Percentiles rank a stretch among this genome's conserved stretches.
Conservation (phyloP, 2,797 vertebrate genomes). For the Sebastes matsubarae region DNA sequence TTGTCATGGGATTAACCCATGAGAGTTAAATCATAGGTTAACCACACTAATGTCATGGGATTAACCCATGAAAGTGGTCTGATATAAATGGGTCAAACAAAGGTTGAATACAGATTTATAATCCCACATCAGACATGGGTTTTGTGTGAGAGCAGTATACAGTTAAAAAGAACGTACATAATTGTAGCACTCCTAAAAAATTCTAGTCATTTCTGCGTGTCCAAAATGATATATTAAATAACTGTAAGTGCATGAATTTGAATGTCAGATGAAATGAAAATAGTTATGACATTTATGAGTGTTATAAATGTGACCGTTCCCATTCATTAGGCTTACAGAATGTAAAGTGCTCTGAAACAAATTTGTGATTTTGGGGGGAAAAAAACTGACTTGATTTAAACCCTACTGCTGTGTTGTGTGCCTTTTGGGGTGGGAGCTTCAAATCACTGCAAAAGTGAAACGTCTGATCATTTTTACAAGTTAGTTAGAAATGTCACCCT, state of each 20-base stretch:
- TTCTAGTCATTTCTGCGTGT: neutral
- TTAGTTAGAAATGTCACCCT: neutral
- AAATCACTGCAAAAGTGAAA: neutral
- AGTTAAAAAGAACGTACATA: neutral
- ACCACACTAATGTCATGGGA: neutral
- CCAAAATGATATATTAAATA: neutral
- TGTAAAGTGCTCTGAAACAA: neutral
- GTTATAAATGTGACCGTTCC: neutral
- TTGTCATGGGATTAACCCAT: neutral
- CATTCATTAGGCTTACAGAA: neutral
- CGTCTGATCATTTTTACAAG: neutral
- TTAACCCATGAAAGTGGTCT: neutral
- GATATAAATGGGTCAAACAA: constrained; percentile 36
- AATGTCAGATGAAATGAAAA: neutral
- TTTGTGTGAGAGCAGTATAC: neutral
- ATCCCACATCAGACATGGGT: constrained; percentile 21
- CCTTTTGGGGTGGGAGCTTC: neutral
- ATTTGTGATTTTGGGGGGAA: neutral
- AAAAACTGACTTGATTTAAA: neutral
- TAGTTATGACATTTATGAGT: neutral
- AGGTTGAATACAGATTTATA: constrained; percentile 23
- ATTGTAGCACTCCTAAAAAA: neutral
- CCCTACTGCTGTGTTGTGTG: neutral
- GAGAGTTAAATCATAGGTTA: neutral
- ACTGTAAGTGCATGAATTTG: neutral